Conservation (phyloP, 2,888 invertebrate species). For the Eutolmus rufibarbis region DNA sequence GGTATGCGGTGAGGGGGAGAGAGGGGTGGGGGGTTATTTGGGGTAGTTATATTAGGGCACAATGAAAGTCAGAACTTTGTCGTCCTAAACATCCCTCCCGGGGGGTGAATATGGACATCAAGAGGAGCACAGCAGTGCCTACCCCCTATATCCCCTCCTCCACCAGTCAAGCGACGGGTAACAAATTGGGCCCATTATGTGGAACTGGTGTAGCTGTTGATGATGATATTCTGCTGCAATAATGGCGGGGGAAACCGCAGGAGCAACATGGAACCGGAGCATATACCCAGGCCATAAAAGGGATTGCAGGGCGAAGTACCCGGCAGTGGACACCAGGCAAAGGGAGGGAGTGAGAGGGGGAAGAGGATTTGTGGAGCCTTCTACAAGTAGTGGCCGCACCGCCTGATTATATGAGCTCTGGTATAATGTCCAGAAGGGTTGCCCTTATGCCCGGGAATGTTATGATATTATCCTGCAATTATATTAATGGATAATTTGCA, state of each 20-base stretch:
- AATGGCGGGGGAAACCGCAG: slow-evolving; percentile 26
- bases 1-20: background rate
- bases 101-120: slow-evolving; percentile 6
- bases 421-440: slow-evolving; percentile 32
- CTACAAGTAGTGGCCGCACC: background rate
- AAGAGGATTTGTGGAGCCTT: background rate
- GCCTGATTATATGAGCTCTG: slow-evolving; percentile 17
- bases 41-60: background rate
- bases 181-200: slow-evolving; percentile 33
- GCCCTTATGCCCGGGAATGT: slow-evolving; percentile 27
- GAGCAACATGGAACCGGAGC: background rate
- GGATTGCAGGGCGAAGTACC: background rate
- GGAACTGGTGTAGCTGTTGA: slow-evolving; percentile 32
- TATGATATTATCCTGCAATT: slow-evolving; percentile 44
- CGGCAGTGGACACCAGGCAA: background rate
- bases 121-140: background rate
- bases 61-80: slow-evolving; percentile 31
- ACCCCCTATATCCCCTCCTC: background rate
- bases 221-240: slow-evolving; percentile 35
- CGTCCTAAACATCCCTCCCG: slow-evolving; percentile 3
- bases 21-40: background rate
- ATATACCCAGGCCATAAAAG: slow-evolving; percentile 18
- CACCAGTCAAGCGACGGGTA: background rate
- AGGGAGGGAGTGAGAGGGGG: too few species aligned
- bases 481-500: slow-evolving; percentile 43